Conservation (phyloP, 2,888 invertebrate genomes). For the Agonopterix alstromeriana region DNA sequence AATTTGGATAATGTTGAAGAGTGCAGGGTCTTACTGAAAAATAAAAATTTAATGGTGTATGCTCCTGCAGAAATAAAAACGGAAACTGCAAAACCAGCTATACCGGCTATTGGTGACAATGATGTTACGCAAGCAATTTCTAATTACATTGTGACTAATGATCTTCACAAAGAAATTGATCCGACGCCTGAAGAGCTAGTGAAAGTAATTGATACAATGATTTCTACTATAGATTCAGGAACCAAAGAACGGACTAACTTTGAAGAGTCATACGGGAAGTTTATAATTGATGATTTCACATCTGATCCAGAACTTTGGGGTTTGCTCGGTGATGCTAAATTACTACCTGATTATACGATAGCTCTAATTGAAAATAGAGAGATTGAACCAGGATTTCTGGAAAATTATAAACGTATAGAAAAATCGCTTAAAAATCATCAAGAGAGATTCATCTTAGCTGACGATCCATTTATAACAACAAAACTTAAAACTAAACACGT, state of each 20-base stretch:
- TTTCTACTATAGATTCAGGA: constrained; percentile 49
- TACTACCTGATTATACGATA: constrained; percentile 74
- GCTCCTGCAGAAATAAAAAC: constrained; percentile 49
- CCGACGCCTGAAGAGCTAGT: constrained; percentile 59
- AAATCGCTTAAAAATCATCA: constrained; percentile 35
- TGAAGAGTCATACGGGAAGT: constrained; percentile 61
- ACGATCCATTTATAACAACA: constrained; percentile 46
- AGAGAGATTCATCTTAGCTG: constrained; percentile 35
- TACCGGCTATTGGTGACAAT: constrained; percentile 61
- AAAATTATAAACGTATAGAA: constrained; percentile 48
- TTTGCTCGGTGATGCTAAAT: constrained; percentile 50
- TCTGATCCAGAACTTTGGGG: constrained; percentile 66
- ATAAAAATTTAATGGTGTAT: constrained; percentile 32
- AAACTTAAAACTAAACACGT: constrained; percentile 28
- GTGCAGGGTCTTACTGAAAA: constrained; percentile 29
- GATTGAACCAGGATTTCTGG: constrained; percentile 40
- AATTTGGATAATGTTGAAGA: constrained; percentile 38
- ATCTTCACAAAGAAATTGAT: constrained; percentile 55
- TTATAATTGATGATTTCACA: constrained; percentile 78
- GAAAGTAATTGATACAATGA: constrained; percentile 44
- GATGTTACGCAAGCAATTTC: constrained; percentile 58
- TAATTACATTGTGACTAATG: constrained; percentile 46
- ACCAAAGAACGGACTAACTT: constrained; percentile 29
- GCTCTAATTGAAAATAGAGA: constrained; percentile 70
- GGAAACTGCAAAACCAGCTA: constrained; percentile 29